These are phyloP conservation scores for Anguilla rostrata DNA, from an alignment of 2,113 vertebrate species.

Conservation along the genomic window DNA sequence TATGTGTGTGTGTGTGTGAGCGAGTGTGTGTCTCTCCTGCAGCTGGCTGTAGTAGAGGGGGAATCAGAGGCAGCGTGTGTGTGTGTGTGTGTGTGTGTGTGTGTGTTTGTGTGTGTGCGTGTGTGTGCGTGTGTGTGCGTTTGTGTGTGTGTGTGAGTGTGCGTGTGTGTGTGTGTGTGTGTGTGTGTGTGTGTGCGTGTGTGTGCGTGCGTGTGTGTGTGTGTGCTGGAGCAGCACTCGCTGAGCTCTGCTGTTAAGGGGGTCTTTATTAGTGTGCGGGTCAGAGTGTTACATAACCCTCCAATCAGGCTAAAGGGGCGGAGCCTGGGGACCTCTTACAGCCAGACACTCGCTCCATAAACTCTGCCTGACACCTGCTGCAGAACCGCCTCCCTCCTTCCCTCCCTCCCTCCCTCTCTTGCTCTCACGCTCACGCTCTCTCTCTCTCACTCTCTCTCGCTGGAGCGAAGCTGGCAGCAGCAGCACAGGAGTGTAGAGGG, in stretches of 20 bases:
- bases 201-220: no score
- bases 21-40: no score
- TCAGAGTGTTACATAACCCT: slow-evolving; percentile 22
- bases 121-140: not conserved
- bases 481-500: not conserved
- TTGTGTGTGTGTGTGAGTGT: not conserved
- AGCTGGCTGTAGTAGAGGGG: no score
- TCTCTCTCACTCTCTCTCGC: not conserved
- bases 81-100: not conserved
- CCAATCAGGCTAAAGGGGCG: slow-evolving; percentile 23
- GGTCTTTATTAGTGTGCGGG: not conserved
- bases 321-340: slow-evolving; percentile 2
- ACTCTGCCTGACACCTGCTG: slow-evolving; percentile 7
- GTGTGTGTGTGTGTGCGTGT: no score
- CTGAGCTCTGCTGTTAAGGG: not conserved
- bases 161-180: not conserved
- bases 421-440: no score
- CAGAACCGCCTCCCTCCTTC: not conserved
- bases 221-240: not conserved
- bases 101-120: not conserved
- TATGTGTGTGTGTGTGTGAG: no score
- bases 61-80: not conserved
- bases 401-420: not conserved
- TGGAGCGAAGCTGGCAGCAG: not conserved
- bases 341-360: slow-evolving; percentile 19